Evolutionary conservation across 1,140 invertebrate species (phyloP).

Genomic region (Atta colombica): DNA sequence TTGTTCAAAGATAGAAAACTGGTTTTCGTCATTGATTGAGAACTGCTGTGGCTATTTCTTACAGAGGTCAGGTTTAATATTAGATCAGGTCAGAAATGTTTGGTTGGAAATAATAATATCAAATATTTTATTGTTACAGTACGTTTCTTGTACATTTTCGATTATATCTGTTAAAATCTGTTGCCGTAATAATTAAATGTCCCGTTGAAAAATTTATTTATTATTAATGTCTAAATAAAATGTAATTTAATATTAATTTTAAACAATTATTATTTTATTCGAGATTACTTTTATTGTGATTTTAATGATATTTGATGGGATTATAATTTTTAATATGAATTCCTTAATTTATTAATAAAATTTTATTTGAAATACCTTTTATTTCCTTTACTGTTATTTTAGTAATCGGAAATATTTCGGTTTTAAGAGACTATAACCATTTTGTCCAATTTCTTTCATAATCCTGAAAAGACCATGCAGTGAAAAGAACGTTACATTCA

Average conservation of each 20-base stretch:
- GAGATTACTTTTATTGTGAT: not conserved
- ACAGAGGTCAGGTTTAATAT: not conserved
- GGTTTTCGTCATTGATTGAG: not conserved
- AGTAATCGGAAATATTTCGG: not conserved
- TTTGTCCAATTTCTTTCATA: slow-evolving; percentile 46
- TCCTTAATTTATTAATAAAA: not conserved
- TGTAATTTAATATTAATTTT: not conserved
- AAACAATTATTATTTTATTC: slow-evolving; percentile 7
- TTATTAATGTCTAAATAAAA: not conserved
- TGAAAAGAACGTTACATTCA: slow-evolving; percentile 46
- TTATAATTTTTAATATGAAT: not conserved
- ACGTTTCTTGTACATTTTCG: not conserved
- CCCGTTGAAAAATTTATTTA: not conserved
- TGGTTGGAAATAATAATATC: not conserved
- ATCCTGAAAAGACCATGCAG: slow-evolving; percentile 39
- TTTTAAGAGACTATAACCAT: slow-evolving; percentile 11
- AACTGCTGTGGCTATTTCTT: not conserved
- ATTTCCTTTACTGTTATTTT: not conserved
- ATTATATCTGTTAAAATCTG: not conserved
- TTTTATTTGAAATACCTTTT: not conserved
- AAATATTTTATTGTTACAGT: not conserved
- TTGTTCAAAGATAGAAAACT: not conserved
- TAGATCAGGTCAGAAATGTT: slow-evolving; percentile 17
- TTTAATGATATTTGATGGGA: not conserved
- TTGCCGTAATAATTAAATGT: not conserved